Evolutionary conservation across 2,888 invertebrate species (phyloP).

Genomic region (Callyntrura guangdongensis): DNA sequence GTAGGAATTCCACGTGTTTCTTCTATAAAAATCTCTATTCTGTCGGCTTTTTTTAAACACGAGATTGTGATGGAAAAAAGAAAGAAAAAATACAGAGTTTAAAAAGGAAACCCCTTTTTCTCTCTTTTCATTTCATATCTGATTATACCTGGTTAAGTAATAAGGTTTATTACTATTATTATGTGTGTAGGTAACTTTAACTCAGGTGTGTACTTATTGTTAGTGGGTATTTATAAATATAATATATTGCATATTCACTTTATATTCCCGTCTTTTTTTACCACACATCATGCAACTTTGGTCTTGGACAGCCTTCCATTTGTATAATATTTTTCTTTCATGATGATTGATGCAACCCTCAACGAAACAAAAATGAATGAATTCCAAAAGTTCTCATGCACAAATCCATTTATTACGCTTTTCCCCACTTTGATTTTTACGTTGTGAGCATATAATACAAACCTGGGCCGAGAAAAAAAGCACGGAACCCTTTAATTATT

Average conservation of each 20-base stretch:
- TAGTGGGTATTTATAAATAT: too few species aligned
- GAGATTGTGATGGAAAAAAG: constrained; percentile 13
- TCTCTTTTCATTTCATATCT: neutral
- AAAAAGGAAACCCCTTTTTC: constrained; percentile 14
- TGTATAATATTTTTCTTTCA: constrained; percentile 13
- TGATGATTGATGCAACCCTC: neutral
- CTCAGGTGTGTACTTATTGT: constrained; percentile 25
- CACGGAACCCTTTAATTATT: constrained; percentile 84
- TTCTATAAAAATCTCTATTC: neutral
- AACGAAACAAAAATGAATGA: neutral
- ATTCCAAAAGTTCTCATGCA: constrained; percentile 37
- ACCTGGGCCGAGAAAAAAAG: neutral
- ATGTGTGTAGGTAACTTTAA: neutral
- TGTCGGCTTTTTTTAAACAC: neutral
- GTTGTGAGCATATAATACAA: neutral
- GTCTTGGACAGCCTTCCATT: constrained; percentile 2
- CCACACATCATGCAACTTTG: constrained; percentile 18
- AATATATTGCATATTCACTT: constrained; percentile 14
- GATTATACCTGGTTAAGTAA: constrained; percentile 51
- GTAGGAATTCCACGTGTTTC: constrained; percentile 53
- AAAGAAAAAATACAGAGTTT: neutral
- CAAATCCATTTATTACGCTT: constrained; percentile 23
- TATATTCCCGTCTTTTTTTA: constrained; percentile 17
- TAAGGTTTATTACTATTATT: constrained; percentile 7
- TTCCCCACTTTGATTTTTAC: constrained; percentile 50